Conservation (phyloP, 2,113 vertebrate genomes). For the Pogona vitticeps region DNA sequence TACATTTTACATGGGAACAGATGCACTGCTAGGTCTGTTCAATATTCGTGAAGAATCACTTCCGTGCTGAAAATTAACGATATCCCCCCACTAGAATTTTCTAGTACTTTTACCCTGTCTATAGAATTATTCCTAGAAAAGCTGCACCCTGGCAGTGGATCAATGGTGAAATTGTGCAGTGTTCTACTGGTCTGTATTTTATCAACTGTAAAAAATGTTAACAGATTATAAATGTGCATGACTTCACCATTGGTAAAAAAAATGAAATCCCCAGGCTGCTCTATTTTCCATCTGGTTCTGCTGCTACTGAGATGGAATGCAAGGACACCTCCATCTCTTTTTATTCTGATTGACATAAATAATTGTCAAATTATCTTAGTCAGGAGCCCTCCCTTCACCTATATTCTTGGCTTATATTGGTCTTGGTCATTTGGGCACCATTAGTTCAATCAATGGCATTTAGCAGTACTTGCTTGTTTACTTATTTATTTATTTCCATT, state of each 20-base stretch:
- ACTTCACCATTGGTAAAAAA: neutral
- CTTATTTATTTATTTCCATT: neutral
- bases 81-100: neutral
- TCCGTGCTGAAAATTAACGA: neutral
- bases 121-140: neutral
- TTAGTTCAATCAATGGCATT: conserved; percentile 6
- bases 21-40: neutral
- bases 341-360: neutral
- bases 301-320: neutral
- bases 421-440: neutral
- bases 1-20: neutral
- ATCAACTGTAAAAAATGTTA: neutral
- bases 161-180: neutral
- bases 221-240: conserved; percentile 19
- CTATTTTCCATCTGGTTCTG: neutral
- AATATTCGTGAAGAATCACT: neutral
- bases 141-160: neutral
- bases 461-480: neutral
- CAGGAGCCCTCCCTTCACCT: neutral
- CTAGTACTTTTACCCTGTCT: neutral
- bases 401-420: neutral
- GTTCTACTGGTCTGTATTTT: neutral
- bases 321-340: neutral
- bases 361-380: neutral
- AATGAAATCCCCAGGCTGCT: neutral